Base-by-base conservation (phyloP, 2,113 vertebrate genomes). In the Reinhardtius hippoglossoides region DNA sequence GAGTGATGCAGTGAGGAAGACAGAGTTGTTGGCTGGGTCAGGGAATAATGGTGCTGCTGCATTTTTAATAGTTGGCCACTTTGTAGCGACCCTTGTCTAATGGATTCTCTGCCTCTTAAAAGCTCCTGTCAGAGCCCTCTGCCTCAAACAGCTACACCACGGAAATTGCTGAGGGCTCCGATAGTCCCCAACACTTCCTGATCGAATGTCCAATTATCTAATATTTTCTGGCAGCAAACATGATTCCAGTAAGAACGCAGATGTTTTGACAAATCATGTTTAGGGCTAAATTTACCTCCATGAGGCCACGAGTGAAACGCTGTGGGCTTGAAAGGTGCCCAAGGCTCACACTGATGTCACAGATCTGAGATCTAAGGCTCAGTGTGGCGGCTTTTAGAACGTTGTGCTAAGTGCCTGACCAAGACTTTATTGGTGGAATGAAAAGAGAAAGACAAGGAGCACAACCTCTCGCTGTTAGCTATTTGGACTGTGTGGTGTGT, bases 61-160 rank as follows among this genome's bases (percentile, higher is more conserved):
- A 94, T 95, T 94, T 94, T 95, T 94, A 94, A 94, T 95, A 93
- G 93, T 92, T 88, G 86, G 91, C 93, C 91, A 93, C 93, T 95
- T 93, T 95, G 91, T 92, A 93, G 88, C 87, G 84, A 94, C 92
- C 90, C 89, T 81, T 84, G 91, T 91, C 91, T 95, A 94, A 93
- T 92, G 89, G 91, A 91, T 91, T 90, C 82, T 81, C 86, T 85
- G 83, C 89, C 85, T 92, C 90, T 89, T 90, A 91, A 93, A 91
- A 92, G 91, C 87, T 81, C 76, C 85, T 87, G 90, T 89, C 89
- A 87, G 84, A 87, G 87, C 74, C 86, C 72, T 85, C 76, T 73
- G 78, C 81, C 80, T 89, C 89, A 78, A 87, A 83, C 72, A 75
- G 87, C 87, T 85, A 73, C 85, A 80, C 88, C 64, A 67, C 40